phyloP scores from a whole-genome alignment of 1,140 invertebrate genomes.

The Drosophila neocordata region DNA sequence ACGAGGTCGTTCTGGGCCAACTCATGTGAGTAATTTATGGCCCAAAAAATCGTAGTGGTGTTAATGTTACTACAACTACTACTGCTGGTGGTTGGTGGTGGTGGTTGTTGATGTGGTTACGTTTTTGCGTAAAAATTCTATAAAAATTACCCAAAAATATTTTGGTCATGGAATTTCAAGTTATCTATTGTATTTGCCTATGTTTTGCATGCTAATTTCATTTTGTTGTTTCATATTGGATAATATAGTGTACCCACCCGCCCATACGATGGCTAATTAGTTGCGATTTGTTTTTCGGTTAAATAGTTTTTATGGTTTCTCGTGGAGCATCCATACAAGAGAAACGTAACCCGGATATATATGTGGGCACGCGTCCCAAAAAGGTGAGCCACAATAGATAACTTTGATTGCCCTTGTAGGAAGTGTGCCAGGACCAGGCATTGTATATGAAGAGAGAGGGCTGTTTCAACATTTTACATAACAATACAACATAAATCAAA shows the following conservation, averaged over 20 bases:
- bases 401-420: conserved; percentile 8
- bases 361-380: conserved; percentile 51
- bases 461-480: too few species aligned
- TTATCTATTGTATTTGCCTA: conserved; percentile 25
- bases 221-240: conserved; percentile 34
- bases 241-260: conserved; percentile 60
- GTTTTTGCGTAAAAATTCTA: conserved; percentile 42
- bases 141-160: conserved; percentile 40
- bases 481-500: too few species aligned
- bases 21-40: conserved; percentile 73
- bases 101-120: conserved; percentile 20
- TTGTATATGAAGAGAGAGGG: background rate
- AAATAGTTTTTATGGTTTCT: conserved; percentile 51
- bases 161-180: conserved; percentile 37
- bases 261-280: conserved; percentile 66
- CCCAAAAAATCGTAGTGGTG: conserved; percentile 56
- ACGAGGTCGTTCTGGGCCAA: conserved; percentile 79
- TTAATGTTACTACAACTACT: conserved; percentile 13
- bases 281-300: conserved; percentile 59
- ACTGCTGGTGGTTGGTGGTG: conserved; percentile 12
- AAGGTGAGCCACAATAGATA: conserved; percentile 32
- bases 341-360: conserved; percentile 6
- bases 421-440: conserved; percentile 22
- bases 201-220: conserved; percentile 61
- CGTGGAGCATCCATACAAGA: conserved; percentile 20